Base-by-base conservation (phyloP, 2,113 vertebrate genomes). In the Felis catus region DNA sequence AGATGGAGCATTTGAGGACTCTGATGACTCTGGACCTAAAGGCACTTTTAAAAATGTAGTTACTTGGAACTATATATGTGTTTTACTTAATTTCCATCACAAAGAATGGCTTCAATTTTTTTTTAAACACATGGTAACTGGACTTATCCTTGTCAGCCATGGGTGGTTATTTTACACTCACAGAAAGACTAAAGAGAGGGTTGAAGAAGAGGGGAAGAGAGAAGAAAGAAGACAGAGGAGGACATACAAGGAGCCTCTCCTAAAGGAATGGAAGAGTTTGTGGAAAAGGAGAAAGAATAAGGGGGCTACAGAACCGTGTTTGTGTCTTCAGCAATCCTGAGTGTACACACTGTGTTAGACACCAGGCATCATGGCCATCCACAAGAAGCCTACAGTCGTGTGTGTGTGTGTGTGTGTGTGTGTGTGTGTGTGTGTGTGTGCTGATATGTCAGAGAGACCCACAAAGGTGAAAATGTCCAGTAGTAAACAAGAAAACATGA, bases 21-120 rank as follows among this genome's bases (percentile, higher is more conserved):
- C 58, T 58, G 66, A 89, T 1, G 18, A 71, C 89, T 93, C 27
- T 73, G 5, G 29, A 80, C 12, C 29, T 89, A 66, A 76, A 89
- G 5, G 14, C 12, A 79, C 70, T 87, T 96, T 70, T 4, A 39
- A 94, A 94, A 92, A 90, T 71, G 58, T 92, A n/a, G 70, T 78
- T 45, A 83, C 11, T 90, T 66, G 7, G 23, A 66, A 73, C 16
- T 76, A 48, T 13, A 41, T 65, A 89, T 73, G 83, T 95, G 53
- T 80, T 27, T 90, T 91, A 16, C 15, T 87, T 83, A 90, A 94
- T 88, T 96, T 95, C 25, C 41, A 95, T 95, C 92, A 94, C 39
- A 92, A 96, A 39, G 36, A 94, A 88, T 14, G 21, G 33, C 3
- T 92, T 82, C 41, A 23, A 2, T 71, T 29, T 74, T 48, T 76